Conservation (phyloP, 2,113 vertebrate species). For the Trachemys scripta region DNA sequence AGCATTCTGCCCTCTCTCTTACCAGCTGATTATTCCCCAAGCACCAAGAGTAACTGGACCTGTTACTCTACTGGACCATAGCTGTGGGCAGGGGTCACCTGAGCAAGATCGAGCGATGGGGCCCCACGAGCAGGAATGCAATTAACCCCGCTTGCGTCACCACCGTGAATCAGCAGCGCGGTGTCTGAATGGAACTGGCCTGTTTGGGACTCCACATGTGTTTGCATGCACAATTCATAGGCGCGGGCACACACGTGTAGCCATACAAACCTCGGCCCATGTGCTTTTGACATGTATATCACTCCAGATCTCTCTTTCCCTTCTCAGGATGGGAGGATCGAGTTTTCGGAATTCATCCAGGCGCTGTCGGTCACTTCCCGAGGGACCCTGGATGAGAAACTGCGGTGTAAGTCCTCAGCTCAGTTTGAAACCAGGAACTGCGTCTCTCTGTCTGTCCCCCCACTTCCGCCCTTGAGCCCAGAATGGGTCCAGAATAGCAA, state of each 20-base stretch:
- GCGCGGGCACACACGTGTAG: accelerated
- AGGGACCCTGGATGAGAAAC: constrained; percentile 96
- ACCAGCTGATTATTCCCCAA: background rate
- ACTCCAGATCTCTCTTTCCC: background rate
- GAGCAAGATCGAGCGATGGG: background rate
- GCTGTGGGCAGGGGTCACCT: background rate
- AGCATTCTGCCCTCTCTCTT: background rate
- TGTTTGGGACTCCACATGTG: background rate
- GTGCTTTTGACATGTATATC: too few species aligned
- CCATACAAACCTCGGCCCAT: background rate
- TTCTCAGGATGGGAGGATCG: constrained; percentile 93
- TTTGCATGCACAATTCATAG: background rate
- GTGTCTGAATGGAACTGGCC: background rate
- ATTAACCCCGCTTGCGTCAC: background rate
- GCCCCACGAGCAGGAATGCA: background rate
- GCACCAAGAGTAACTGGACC: background rate
- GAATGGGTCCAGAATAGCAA: background rate
- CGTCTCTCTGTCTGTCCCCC: background rate
- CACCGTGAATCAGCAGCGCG: background rate
- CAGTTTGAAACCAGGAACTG: background rate
- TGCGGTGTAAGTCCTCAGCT: constrained; percentile 89
- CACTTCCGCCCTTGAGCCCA: background rate
- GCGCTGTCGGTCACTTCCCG: constrained; percentile 97
- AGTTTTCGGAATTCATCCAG: constrained; percentile 99
- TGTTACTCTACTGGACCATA: background rate